These are phyloP conservation scores for Eurypyga helias DNA, from an alignment of 2,113 vertebrate species.

Conservation along the genomic window DNA sequence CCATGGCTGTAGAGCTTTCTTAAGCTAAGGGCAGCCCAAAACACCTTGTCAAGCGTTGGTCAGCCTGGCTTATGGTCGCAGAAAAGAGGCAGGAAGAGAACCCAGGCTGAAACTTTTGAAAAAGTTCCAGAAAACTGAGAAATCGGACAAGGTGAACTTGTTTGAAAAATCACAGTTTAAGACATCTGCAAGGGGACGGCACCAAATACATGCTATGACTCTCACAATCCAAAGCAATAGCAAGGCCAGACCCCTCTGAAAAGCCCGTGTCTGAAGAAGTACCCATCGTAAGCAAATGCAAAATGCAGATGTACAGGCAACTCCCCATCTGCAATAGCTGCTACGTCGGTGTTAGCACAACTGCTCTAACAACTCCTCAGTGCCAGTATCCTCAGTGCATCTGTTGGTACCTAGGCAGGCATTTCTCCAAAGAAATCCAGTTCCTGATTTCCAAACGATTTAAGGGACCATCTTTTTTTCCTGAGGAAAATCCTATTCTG, in stretches of 20 bases:
- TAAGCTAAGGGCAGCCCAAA: neutral
- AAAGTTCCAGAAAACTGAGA: neutral
- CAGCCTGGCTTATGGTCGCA: neutral
- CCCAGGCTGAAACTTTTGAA: neutral
- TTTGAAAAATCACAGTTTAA: neutral
- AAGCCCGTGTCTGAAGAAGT: neutral
- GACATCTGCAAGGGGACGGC: neutral
- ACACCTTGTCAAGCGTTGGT: neutral
- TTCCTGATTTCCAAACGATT: neutral
- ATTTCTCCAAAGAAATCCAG: neutral
- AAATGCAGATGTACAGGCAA: neutral
- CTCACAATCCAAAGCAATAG: neutral
- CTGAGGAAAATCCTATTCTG: neutral
- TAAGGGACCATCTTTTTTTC: neutral
- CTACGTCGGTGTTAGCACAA: neutral
- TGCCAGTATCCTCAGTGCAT: neutral
- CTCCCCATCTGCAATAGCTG: neutral
- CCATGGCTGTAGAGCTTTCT: fast-evolving
- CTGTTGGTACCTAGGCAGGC: neutral
- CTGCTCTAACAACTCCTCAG: neutral
- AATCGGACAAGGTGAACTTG: neutral
- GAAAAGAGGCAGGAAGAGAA: neutral
- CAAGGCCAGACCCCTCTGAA: neutral
- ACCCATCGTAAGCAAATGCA: neutral
- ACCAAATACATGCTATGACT: neutral